Evolutionary conservation across 2,797 vertebrate species (phyloP), one percentile per base, ranked within the genome.

Genomic region (Lepus oiostolus): DNA sequence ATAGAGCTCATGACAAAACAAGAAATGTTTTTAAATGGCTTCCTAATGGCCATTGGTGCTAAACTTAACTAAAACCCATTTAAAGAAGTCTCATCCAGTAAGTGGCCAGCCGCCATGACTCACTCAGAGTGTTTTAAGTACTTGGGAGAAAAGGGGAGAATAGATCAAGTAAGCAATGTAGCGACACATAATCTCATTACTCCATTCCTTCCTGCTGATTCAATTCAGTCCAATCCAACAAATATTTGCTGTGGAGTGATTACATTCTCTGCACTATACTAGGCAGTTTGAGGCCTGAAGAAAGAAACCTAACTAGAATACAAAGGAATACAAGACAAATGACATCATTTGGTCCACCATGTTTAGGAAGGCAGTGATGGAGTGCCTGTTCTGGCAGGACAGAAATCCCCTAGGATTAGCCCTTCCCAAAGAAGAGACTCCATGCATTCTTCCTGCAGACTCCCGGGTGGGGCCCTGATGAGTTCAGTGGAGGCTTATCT

Each of bases 51-150:
- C 32, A 35, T 4, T 63, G 16, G 21, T 65, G 13, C 32, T 94
- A 54, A 84, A 5, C 50, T 76, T 74, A 60, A 75, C 50, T 83
- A 86, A 96, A 70, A 76, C 32, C 42, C 35, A 92, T 72, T 95
- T 79, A 16, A 84, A 38, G 74, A 68, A 83, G 30, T 22, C 21
- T n/a, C 16, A 80, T 92, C 24, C 9, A 85, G 14, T 60, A 24
- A 47, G 4, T 38, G n/a, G 6, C 28, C 91, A 68, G 38, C 70
- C 68, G 24, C 14, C 19, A 24, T 81, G 17, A 72, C 42, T 90
- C 68, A 83, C 0, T 26, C 65, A 76, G 24, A 77, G 74, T 50
- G 12, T 0, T 81, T 22, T 63, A 85, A 75, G 47, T 65, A 38
- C 22, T 65, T 38, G 24, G 63, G 19, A 81, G 38, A 70, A 86